Conservation (phyloP, 2,113 vertebrate species). For the Anoura caudifer region DNA sequence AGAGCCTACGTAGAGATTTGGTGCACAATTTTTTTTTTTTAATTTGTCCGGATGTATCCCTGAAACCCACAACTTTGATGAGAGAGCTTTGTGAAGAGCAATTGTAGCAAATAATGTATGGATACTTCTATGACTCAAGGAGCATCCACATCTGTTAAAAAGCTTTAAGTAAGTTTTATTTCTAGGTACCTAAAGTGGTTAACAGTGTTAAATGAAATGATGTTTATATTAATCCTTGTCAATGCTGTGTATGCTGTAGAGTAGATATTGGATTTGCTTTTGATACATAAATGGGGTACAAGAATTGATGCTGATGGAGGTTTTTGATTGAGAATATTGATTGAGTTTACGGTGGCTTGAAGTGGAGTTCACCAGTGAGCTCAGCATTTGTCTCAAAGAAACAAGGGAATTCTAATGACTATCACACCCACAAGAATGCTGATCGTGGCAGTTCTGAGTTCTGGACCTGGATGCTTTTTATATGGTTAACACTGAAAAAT, state of each 20-base stretch:
- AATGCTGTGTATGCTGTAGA: slow-evolving; percentile 85
- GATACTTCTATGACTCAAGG: slow-evolving; percentile 85
- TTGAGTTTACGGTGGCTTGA: slow-evolving; percentile 80
- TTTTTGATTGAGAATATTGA: slow-evolving; percentile 78
- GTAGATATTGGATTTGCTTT: slow-evolving; percentile 86
- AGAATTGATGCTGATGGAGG: slow-evolving; percentile 84
- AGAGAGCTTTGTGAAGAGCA: slow-evolving; percentile 90
- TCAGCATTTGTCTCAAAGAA: slow-evolving; percentile 80
- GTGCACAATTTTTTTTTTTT: slow-evolving; percentile 79
- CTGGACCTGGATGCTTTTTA: slow-evolving; percentile 88
- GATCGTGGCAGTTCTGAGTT: slow-evolving; percentile 89
- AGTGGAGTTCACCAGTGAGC: slow-evolving; percentile 80
- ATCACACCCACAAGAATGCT: slow-evolving; percentile 86
- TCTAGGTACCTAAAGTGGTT: slow-evolving; percentile 82
- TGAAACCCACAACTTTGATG: slow-evolving; percentile 88
- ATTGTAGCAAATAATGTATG: slow-evolving; percentile 84
- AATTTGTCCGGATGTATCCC: slow-evolving; percentile 86
- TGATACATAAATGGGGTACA: slow-evolving; percentile 87
- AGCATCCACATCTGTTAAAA: slow-evolving; percentile 83
- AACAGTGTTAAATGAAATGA: slow-evolving; percentile 86
- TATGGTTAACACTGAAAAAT: slow-evolving; percentile 92
- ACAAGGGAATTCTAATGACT: slow-evolving; percentile 84
- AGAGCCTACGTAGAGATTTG: slow-evolving; percentile 86
- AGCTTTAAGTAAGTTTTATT: slow-evolving; percentile 82
- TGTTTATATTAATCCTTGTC: slow-evolving; percentile 84